Evolutionary conservation across 2,797 vertebrate species (phyloP).

Genomic region (Falco rusticolus): DNA sequence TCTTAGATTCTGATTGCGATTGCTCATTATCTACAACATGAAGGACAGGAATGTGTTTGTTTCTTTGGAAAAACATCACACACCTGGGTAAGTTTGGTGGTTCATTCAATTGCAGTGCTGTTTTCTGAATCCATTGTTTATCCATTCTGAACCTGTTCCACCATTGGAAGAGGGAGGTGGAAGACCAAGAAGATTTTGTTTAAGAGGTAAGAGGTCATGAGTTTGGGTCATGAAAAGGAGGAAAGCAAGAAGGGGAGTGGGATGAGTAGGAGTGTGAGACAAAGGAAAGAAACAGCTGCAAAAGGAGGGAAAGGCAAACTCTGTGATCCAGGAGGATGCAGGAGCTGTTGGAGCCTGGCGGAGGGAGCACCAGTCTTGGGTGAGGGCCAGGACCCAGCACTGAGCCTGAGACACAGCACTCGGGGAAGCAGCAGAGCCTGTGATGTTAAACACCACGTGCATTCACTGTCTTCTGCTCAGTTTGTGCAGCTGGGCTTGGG

Average conservation of each 20-base stretch:
- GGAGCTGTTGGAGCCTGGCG: neutral
- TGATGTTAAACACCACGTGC: accelerated
- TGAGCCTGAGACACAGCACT: neutral
- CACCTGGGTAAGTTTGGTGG: neutral
- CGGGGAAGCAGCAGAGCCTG: neutral
- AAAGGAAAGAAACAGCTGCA: neutral
- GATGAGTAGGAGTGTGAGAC: neutral
- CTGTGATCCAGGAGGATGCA: neutral
- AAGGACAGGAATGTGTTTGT: neutral
- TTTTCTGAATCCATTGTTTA: neutral
- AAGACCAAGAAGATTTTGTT: neutral
- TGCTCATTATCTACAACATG: neutral
- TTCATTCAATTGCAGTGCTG: neutral
- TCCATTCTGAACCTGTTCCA: neutral
- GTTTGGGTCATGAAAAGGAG: neutral
- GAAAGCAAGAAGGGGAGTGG: neutral
- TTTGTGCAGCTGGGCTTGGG: neutral
- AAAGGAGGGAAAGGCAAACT: neutral
- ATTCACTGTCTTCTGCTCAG: neutral
- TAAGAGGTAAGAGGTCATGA: neutral
- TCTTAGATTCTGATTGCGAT: neutral
- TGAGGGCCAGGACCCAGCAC: neutral
- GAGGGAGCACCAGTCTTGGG: accelerated
- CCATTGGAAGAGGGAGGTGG: neutral
- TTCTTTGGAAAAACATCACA: neutral